Conservation (phyloP, 2,888 invertebrate species). For the Periphyllus acericola region DNA sequence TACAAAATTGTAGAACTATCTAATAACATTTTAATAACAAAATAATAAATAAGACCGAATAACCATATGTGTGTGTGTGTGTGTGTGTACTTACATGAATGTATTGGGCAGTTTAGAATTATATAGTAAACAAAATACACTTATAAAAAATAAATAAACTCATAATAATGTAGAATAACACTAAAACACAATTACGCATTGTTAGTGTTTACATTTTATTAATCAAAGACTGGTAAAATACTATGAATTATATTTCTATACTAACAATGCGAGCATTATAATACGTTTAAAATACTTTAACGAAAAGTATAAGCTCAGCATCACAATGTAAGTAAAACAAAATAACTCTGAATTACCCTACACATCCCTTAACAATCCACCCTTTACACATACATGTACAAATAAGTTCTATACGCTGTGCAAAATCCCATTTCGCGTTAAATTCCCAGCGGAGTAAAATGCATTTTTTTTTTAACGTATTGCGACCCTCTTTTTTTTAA, state of each 20-base stretch:
- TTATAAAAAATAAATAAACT: neutral
- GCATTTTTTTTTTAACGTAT: neutral
- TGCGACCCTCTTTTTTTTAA: conserved; percentile 17
- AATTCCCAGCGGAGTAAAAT: conserved; percentile 14
- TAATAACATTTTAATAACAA: neutral
- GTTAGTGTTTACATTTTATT: neutral
- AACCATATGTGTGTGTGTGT: too few species aligned
- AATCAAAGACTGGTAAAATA: neutral
- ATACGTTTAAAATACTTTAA: neutral
- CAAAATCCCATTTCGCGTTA: neutral
- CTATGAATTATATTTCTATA: neutral
- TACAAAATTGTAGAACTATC: neutral
- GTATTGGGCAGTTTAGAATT: neutral
- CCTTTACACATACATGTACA: neutral
- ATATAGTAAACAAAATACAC: neutral
- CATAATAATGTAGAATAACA: neutral
- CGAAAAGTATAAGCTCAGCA: neutral
- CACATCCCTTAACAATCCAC: neutral
- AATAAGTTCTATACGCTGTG: neutral
- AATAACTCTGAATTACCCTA: conserved; percentile 32
- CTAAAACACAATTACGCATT: neutral
- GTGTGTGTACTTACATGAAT: neutral
- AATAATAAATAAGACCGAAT: neutral
- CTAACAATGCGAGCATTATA: neutral
- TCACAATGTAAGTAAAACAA: conserved; percentile 47